Percentiles rank a stretch among this genome's conserved stretches.
These are phyloP conservation scores for Pangasianodon gigas DNA, from an alignment of 2,113 vertebrate genomes.

Conservation along the genomic window DNA sequence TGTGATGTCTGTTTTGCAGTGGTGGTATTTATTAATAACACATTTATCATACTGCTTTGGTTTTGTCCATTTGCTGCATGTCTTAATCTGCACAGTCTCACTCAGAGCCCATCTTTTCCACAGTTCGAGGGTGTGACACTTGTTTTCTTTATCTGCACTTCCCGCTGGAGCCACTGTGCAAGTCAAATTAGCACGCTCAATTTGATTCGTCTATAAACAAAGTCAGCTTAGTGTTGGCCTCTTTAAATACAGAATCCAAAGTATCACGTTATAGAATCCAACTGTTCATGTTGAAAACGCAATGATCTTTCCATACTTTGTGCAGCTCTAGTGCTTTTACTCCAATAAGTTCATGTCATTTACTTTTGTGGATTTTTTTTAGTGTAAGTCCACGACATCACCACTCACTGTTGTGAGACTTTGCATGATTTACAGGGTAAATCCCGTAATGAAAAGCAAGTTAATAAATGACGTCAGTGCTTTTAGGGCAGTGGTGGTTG, in stretches of 20 bases:
- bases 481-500: neutral
- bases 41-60: neutral
- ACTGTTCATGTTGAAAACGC: neutral
- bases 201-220: neutral
- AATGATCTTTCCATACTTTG: neutral
- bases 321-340: neutral
- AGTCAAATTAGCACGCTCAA: neutral
- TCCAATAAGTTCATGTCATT: neutral
- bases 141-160: neutral
- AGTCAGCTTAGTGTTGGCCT: neutral
- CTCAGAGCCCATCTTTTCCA: neutral
- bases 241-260: neutral
- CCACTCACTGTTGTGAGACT: slow-evolving; percentile 67
- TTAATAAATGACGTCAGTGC: slow-evolving; percentile 44
- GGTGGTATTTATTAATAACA: neutral
- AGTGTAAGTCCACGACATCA: slow-evolving; percentile 53
- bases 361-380: neutral
- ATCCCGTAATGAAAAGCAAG: slow-evolving; percentile 49
- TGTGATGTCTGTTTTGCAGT: neutral
- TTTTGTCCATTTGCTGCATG: neutral
- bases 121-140: neutral
- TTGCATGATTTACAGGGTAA: neutral
- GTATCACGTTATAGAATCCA: neutral
- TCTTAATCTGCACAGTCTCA: neutral
- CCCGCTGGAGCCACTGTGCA: neutral